Base-by-base conservation (phyloP, 2,113 vertebrate genomes). In the Pao palembangensis region DNA sequence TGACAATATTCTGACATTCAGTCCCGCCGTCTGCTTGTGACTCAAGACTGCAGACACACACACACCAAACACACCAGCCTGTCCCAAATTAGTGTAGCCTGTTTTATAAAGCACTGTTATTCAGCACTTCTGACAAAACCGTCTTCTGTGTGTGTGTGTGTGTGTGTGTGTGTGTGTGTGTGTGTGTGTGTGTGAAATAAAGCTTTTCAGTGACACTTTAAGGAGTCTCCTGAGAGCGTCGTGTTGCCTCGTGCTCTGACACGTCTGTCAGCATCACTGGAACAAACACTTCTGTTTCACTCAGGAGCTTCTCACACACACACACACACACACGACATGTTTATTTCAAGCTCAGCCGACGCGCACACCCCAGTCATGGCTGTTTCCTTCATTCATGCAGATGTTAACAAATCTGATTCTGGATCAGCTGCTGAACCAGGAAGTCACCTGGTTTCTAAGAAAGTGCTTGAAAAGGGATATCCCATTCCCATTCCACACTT, bases 51-150 rank as follows among this genome's bases (percentile, higher is more conserved):
- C 38, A 31, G 48, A 54, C 41, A 56, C 53, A 51, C 61, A 52
- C 64, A 67, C 60, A 63, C 56, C 55, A 59, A 47, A 50, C 52
- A 67, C 71, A 69, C 56, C 16, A 42, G 53, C 66, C 70, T 64
- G 67, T 88, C 79, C 76, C 73, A 74, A 89, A 89, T 89, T 88
- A 82, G 79, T 73, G 62, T 72, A 80, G 70, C 68, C 84, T 85
- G 79, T 77, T 86, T 80, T 82, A 74, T 64, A 68, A 64, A 68
- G 81, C 83, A 78, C 67, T 67, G 83, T 86, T 84, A 87, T 87
- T 87, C 85, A 87, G 80, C 85, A 83, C 74, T 87, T 82, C 76
- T 80, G 73, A 78, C 67, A 69, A 78, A 75, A 54, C 64, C 54
- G 73, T 58, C 23, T 53, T 58, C 2, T 55, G 17, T 62, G 62